Conservation (phyloP, 1,140 invertebrate genomes). For the Aphidius ervi region DNA sequence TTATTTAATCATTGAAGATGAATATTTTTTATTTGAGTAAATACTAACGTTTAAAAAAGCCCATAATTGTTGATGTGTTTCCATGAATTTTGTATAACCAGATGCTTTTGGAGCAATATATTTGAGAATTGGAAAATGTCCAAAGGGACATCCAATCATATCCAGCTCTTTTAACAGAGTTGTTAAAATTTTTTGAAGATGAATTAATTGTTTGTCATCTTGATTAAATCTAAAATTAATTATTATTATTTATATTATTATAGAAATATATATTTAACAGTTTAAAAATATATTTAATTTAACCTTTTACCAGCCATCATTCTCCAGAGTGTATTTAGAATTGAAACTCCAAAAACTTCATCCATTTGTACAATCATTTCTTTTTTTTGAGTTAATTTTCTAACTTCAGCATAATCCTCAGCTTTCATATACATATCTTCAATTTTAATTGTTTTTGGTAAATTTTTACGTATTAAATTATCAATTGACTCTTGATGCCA, state of each 20-base stretch:
- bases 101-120: conserved; percentile 70
- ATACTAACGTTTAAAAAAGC: conserved; percentile 58
- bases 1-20: not conserved
- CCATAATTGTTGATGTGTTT: conserved; percentile 67
- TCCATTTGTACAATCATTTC: conserved; percentile 61
- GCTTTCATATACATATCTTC: conserved; percentile 45
- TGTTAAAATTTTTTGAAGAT: conserved; percentile 65
- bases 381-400: conserved; percentile 31
- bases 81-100: conserved; percentile 70
- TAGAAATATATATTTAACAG: not conserved
- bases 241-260: not conserved
- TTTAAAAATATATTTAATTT: conserved; percentile 12
- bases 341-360: conserved; percentile 68
- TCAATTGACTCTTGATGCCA: not conserved
- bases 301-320: conserved; percentile 77
- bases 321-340: conserved; percentile 81
- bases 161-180: conserved; percentile 69
- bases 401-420: conserved; percentile 36
- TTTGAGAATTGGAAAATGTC: conserved; percentile 73
- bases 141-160: conserved; percentile 73
- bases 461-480: conserved; percentile 23
- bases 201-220: conserved; percentile 63
- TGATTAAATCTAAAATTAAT: conserved; percentile 19
- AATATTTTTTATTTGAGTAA: not conserved
- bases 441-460: conserved; percentile 31